Conservation (phyloP, 2,888 invertebrate species). For the Epinotia nisella region DNA sequence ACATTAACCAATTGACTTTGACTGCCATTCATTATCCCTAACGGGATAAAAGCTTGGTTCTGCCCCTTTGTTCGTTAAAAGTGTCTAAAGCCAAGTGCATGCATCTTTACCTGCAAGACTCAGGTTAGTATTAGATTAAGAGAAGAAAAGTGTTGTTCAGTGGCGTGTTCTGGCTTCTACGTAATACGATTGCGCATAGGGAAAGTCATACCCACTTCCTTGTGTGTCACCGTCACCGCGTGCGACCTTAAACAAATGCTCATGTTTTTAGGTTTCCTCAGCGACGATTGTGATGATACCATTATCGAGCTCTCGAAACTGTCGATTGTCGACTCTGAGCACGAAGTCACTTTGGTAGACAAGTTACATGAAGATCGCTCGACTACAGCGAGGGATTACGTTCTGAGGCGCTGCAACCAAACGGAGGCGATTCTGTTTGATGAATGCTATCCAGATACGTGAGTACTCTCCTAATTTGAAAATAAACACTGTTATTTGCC, state of each 20-base stretch:
- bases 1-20: slow-evolving; percentile 60
- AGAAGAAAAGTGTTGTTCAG: slow-evolving; percentile 42
- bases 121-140: slow-evolving; percentile 68
- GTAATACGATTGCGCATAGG: slow-evolving; percentile 72
- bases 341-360: slow-evolving; percentile 76
- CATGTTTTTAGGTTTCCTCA: slow-evolving; percentile 79
- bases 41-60: slow-evolving; percentile 83
- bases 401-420: slow-evolving; percentile 88
- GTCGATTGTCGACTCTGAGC: slow-evolving; percentile 77
- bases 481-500: slow-evolving; percentile 23
- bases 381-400: slow-evolving; percentile 77
- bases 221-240: slow-evolving; percentile 58
- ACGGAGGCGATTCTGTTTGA: slow-evolving; percentile 86
- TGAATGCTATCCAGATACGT: slow-evolving; percentile 87
- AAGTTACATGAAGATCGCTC: slow-evolving; percentile 74
- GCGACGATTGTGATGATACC: slow-evolving; percentile 85
- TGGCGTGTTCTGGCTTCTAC: slow-evolving; percentile 58
- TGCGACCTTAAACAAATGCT: slow-evolving; percentile 54
- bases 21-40: slow-evolving; percentile 79
- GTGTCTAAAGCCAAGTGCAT: slow-evolving; percentile 85
- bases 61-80: slow-evolving; percentile 80
- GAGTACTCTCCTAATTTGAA: slow-evolving; percentile 60
- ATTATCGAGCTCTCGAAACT: slow-evolving; percentile 82
- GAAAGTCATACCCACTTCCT: slow-evolving; percentile 80
- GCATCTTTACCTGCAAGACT: slow-evolving; percentile 84